These are phyloP conservation scores for Clitarchus hookeri DNA, from an alignment of 2,888 invertebrate species.

Conservation along the genomic window DNA sequence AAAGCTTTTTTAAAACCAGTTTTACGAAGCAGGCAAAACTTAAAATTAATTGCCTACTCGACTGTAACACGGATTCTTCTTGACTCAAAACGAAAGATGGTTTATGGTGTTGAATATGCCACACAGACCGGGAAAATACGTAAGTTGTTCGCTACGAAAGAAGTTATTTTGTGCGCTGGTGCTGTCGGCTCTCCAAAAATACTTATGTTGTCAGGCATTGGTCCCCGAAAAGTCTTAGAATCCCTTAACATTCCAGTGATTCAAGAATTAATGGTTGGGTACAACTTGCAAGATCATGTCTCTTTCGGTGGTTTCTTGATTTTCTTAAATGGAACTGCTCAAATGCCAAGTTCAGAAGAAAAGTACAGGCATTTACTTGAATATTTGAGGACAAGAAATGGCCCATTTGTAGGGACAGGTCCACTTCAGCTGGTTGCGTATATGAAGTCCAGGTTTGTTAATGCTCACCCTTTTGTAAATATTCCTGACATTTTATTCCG, in stretches of 20 bases:
- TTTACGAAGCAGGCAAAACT: background rate
- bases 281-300: background rate
- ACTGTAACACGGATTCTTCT: background rate
- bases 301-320: slow-evolving; percentile 3
- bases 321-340: background rate
- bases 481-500: background rate
- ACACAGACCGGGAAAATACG: background rate
- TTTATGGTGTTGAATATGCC: background rate
- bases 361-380: background rate
- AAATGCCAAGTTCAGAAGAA: slow-evolving; percentile 14
- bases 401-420: background rate
- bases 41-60: background rate
- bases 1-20: background rate
- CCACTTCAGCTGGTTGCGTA: background rate
- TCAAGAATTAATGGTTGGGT: background rate
- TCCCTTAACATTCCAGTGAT: background rate
- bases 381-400: background rate
- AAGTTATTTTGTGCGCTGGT: slow-evolving; percentile 14
- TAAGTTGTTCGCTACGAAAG: background rate
- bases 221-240: background rate
- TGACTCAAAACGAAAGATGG: background rate
- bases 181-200: background rate
- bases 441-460: background rate
- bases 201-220: background rate
- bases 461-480: background rate